Evolutionary conservation across 2,113 vertebrate genomes (phyloP).

Genomic region (Ramphastos sulfuratus): DNA sequence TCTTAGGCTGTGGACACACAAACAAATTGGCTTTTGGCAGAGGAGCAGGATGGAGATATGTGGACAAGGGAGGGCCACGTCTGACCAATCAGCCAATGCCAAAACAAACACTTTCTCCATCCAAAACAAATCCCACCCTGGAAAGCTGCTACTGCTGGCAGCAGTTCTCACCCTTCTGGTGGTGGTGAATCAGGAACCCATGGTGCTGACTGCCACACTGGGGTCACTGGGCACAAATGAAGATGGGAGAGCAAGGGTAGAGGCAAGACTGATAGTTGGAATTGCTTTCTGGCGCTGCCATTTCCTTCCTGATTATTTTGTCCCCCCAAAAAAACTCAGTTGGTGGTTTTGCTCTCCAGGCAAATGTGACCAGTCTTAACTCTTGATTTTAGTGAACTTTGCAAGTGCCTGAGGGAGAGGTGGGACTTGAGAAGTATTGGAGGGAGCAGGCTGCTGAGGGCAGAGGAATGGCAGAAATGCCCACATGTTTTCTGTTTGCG

Average conservation of each 20-base stretch:
- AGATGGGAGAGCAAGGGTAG: neutral
- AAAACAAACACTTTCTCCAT: neutral
- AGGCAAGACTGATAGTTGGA: neutral
- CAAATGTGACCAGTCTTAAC: neutral
- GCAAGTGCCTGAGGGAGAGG: neutral
- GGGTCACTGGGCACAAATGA: neutral
- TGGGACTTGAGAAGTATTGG: accelerated
- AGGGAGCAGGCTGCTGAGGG: neutral
- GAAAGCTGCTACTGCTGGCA: neutral
- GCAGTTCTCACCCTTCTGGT: neutral
- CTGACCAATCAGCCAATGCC: neutral
- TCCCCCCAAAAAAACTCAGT: neutral
- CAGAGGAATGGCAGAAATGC: slow-evolving; percentile 53
- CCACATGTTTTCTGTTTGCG: slow-evolving; percentile 21
- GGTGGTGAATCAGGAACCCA: neutral
- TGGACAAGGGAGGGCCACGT: neutral
- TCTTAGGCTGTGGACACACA: neutral
- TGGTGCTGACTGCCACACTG: accelerated
- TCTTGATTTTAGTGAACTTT: neutral
- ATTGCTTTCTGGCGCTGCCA: neutral
- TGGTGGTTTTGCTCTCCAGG: neutral
- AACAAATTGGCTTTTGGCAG: neutral
- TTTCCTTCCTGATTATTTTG: neutral
- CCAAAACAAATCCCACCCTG: neutral
- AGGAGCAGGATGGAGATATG: neutral